Evolutionary conservation across 2,113 vertebrate species (phyloP).

Genomic region (Accipiter cooperii): DNA sequence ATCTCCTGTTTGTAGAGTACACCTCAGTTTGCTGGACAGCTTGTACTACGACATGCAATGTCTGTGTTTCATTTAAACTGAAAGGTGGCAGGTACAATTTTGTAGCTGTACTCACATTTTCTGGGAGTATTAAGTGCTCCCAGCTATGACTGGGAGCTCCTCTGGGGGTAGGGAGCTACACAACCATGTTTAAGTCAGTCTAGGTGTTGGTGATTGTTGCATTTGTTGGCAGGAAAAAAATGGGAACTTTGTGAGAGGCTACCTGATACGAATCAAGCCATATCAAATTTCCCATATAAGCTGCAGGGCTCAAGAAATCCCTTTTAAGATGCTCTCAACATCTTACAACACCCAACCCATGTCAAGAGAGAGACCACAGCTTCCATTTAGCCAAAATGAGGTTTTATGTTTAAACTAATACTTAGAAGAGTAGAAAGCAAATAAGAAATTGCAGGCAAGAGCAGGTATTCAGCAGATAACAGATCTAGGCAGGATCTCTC

Average conservation of each 20-base stretch:
- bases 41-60: background rate
- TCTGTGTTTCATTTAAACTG: background rate
- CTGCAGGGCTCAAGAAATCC: background rate
- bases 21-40: background rate
- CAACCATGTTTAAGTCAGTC: background rate
- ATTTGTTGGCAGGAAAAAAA: background rate
- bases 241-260: background rate
- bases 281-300: background rate
- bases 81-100: background rate
- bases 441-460: background rate
- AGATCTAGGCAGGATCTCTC: background rate
- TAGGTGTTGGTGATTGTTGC: background rate
- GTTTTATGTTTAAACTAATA: background rate
- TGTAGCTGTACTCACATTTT: background rate
- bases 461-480: background rate
- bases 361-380: background rate
- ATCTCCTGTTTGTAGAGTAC: background rate
- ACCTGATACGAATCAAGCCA: background rate
- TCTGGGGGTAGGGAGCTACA: background rate
- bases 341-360: background rate
- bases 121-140: background rate
- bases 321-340: background rate
- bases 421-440: background rate
- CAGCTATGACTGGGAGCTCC: background rate
- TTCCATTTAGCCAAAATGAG: background rate